A percentile compares a stretch with the other conserved stretches of the same genome.
Conservation (phyloP, 2,888 invertebrate species). For the Pollenia angustigena region DNA sequence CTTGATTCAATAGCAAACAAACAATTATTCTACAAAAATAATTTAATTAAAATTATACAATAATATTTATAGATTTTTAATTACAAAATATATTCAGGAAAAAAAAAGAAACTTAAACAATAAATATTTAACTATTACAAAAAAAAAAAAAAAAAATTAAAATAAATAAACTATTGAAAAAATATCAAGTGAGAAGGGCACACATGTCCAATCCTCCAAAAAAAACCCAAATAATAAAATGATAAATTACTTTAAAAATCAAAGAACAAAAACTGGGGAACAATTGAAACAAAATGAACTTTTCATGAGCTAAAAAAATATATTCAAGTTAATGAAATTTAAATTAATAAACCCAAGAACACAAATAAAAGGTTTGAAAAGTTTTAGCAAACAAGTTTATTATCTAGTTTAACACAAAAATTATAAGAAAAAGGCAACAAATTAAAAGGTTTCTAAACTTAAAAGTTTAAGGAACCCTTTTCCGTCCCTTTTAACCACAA, state of each 20-base stretch:
- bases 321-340: neutral
- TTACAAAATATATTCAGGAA: conserved; percentile 8
- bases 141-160: neutral
- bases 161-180: too few relatives aligned
- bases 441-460: neutral
- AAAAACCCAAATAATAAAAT: too few relatives aligned
- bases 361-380: neutral
- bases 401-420: neutral
- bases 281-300: neutral
- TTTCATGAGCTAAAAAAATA: neutral
- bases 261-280: neutral
- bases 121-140: neutral
- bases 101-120: neutral
- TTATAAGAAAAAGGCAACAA: neutral
- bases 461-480: neutral
- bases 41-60: conserved; percentile 55
- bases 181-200: too few relatives aligned
- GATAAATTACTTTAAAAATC: too few relatives aligned
- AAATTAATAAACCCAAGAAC: neutral
- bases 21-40: conserved; percentile 1
- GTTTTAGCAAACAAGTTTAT: neutral
- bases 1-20: conserved; percentile 5
- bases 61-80: conserved; percentile 37
- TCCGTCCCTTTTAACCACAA: neutral
- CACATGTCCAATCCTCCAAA: too few relatives aligned